phyloP scores from a whole-genome alignment of 2,797 vertebrate species.

The Siniperca undulata region DNA sequence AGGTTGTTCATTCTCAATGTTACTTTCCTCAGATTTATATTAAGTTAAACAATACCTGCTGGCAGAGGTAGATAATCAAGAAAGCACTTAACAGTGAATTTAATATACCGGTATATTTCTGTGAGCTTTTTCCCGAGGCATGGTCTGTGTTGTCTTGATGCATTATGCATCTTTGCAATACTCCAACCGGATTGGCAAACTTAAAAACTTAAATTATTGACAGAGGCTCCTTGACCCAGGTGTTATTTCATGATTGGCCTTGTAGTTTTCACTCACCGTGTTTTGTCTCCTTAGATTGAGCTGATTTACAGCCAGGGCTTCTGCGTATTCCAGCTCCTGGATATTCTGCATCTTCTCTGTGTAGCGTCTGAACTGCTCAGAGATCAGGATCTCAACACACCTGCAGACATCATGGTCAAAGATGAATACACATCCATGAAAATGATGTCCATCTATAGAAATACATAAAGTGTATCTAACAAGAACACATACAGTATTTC shows the following conservation, averaged over 20 bases:
- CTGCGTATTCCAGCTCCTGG: conserved; percentile 91
- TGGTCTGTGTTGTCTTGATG: not conserved
- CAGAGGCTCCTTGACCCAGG: not conserved
- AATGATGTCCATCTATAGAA: conserved; percentile 4
- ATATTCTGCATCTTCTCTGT: conserved; percentile 96
- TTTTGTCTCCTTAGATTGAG: conserved; percentile 91
- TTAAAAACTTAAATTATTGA: not conserved
- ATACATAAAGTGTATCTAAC: not conserved
- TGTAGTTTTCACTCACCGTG: conserved; percentile 83
- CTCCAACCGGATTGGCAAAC: not conserved
- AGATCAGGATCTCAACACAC: conserved; percentile 95
- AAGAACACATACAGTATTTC: not conserved
- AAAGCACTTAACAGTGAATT: not conserved
- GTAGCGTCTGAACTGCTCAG: conserved; percentile 93
- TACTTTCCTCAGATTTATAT: not conserved
- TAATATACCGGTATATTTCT: not conserved
- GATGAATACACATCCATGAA: not conserved
- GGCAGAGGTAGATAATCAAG: not conserved
- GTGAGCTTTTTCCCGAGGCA: not conserved
- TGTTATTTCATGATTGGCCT: conserved; percentile 4
- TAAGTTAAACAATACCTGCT: not conserved
- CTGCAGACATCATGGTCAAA: conserved; percentile 75
- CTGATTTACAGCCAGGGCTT: conserved; percentile 90
- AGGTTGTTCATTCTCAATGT: not conserved
- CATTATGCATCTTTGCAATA: not conserved